These are phyloP conservation scores for Acromyrmex echinatior DNA, from an alignment of 1,140 invertebrate species.

Conservation along the genomic window DNA sequence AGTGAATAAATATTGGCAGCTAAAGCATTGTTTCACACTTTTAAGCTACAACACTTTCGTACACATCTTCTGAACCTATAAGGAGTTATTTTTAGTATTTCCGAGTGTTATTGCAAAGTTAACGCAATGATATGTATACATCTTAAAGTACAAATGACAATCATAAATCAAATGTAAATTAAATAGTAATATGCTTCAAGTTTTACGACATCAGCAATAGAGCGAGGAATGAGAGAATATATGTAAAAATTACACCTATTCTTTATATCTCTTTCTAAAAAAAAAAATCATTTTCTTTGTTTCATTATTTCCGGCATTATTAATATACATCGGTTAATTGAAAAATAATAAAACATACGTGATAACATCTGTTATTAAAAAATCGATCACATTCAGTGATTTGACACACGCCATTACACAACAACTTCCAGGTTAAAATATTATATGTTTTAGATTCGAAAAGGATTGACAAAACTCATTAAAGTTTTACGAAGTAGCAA, in stretches of 20 bases:
- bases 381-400: conserved; percentile 20
- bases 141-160: background rate
- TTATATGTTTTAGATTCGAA: conserved; percentile 8
- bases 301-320: background rate
- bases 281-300: background rate
- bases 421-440: conserved; percentile 27
- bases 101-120: conserved; percentile 12
- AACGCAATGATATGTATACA: conserved; percentile 29
- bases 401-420: conserved; percentile 10
- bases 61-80: background rate
- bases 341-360: conserved; percentile 38
- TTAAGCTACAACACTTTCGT: background rate
- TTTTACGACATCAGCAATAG: background rate
- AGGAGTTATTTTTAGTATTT: conserved; percentile 25
- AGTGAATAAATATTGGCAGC: conserved; percentile 8
- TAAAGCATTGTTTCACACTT: conserved; percentile 24
- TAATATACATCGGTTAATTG: conserved; percentile 26
- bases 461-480: conserved; percentile 16
- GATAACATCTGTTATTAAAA: conserved; percentile 47
- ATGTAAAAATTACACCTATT: conserved; percentile 3
- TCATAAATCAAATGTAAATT: conserved; percentile 44
- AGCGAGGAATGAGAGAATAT: background rate
- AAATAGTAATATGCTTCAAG: background rate
- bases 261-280: background rate
- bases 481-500: conserved; percentile 49